phyloP scores from a whole-genome alignment of 2,888 invertebrate species.

The Heteropelma amictum region DNA sequence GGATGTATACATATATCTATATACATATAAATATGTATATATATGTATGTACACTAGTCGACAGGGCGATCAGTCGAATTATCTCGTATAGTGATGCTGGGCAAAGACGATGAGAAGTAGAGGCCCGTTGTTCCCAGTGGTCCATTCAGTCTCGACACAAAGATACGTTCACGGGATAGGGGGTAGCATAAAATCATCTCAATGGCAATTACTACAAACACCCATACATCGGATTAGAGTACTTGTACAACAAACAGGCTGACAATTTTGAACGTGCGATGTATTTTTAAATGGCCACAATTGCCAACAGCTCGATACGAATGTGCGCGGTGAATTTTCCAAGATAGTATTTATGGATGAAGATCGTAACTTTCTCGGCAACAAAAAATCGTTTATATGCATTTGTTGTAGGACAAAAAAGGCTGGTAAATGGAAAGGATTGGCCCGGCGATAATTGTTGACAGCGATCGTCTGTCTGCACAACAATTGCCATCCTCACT shows the following conservation, averaged over 20 bases:
- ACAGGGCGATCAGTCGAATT: slow-evolving; percentile 64
- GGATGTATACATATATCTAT: background rate
- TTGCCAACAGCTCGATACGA: no score
- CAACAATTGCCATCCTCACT: no score
- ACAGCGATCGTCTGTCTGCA: no score
- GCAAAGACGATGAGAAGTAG: slow-evolving; percentile 42
- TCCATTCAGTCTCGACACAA: slow-evolving; percentile 71
- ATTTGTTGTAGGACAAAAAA: no score
- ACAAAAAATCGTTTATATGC: no score
- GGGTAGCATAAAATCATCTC: slow-evolving; percentile 65
- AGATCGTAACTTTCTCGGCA: no score
- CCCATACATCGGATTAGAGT: slow-evolving; percentile 34
- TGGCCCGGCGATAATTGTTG: no score
- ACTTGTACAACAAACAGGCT: background rate
- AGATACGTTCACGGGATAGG: slow-evolving; percentile 66
- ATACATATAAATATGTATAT: background rate
- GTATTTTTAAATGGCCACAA: no score
- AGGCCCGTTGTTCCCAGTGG: slow-evolving; percentile 59
- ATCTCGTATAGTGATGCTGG: slow-evolving; percentile 69
- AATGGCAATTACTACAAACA: slow-evolving; percentile 67
- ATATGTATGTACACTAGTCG: background rate
- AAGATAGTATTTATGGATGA: background rate
- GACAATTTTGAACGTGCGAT: background rate
- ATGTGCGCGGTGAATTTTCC: background rate
- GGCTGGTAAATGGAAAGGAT: no score